A percentile compares a stretch with the other conserved stretches of the same genome.
These are phyloP conservation scores for Amphiduros pacificus DNA, from an alignment of 2,888 invertebrate genomes.

Conservation along the genomic window DNA sequence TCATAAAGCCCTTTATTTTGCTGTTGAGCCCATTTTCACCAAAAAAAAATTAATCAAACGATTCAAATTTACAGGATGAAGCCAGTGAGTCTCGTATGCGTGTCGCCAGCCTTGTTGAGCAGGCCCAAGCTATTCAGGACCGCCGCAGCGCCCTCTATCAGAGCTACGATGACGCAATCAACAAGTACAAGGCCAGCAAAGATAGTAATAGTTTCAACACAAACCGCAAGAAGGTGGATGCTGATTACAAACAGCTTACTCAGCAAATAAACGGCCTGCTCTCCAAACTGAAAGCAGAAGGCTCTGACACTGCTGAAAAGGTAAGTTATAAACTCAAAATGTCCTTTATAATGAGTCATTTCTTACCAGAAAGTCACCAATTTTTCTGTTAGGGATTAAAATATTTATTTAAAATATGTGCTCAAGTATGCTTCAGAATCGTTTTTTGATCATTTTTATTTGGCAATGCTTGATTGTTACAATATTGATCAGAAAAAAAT, in stretches of 20 bases:
- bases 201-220: slow-evolving; percentile 61
- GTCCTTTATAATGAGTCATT: too few relatives aligned
- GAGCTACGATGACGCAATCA: slow-evolving; percentile 67
- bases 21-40: too few relatives aligned
- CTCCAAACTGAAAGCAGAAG: slow-evolving; percentile 65
- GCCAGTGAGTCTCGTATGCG: slow-evolving; percentile 63
- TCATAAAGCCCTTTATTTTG: too few relatives aligned
- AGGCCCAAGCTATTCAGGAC: slow-evolving; percentile 67
- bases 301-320: slow-evolving; percentile 67
- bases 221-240: slow-evolving; percentile 66
- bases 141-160: slow-evolving; percentile 67
- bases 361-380: too few relatives aligned
- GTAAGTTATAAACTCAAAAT: slow-evolving; percentile 57
- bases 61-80: too few relatives aligned
- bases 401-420: too few relatives aligned
- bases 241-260: slow-evolving; percentile 67
- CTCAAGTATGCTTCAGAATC: too few relatives aligned
- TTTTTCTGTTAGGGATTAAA: too few relatives aligned
- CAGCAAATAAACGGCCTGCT: slow-evolving; percentile 64
- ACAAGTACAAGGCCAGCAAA: slow-evolving; percentile 67
- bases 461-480: too few relatives aligned
- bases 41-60: too few relatives aligned
- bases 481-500: too few relatives aligned
- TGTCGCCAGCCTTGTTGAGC: slow-evolving; percentile 63
- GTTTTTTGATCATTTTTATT: too few relatives aligned